Evolutionary conservation across 2,888 invertebrate genomes (phyloP), one percentile per base, ranked within the genome.

Genomic region (Cordilura impudica): DNA sequence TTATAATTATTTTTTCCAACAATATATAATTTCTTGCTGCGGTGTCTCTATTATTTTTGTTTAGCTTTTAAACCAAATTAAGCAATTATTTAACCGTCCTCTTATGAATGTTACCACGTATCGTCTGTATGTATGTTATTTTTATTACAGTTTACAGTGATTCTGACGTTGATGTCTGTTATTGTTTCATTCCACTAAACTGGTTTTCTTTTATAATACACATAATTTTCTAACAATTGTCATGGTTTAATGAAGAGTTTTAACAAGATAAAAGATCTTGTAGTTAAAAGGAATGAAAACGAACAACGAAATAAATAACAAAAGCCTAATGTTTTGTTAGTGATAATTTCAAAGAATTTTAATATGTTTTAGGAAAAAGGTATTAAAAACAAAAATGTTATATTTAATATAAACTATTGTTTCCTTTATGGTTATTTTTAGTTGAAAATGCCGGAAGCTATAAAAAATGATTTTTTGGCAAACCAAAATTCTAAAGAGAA

Each of bases 181-280:
- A 1, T 21, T 54, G 29, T 16, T 31, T n/a, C n/a, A n/a, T 39
- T 60, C 18, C 16, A 45, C 3, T 23, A 51, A 73, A 58, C 66
- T 51, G 43, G 65, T 66, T 66, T 63, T 7, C 19, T 26, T n/a
- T 5, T 12, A 14, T 66, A 66, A 74, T 58, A 66, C 58, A 66
- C 31, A 74, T 60, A 66, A 66, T 74, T 74, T 54, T 54, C 49
- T 29, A 61, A 61, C 60, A 74, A 67, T 54, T 74, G 60, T 74
- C 74, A 67, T 74, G 67, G 60, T 49, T n/a, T 69, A 74, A 67
- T 67, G 54, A 69, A 74, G 54, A 74, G 74, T 61, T 74, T 35
- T 47, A 67, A 21, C 35, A 12, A 58, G 49, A 73, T 56, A 65
- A 56, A 56, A 65, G 65, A 72, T 72, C 35, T 73, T 51, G 39